phyloP scores from a whole-genome alignment of 2,113 vertebrate genomes.

The Emydura subglobosa region DNA sequence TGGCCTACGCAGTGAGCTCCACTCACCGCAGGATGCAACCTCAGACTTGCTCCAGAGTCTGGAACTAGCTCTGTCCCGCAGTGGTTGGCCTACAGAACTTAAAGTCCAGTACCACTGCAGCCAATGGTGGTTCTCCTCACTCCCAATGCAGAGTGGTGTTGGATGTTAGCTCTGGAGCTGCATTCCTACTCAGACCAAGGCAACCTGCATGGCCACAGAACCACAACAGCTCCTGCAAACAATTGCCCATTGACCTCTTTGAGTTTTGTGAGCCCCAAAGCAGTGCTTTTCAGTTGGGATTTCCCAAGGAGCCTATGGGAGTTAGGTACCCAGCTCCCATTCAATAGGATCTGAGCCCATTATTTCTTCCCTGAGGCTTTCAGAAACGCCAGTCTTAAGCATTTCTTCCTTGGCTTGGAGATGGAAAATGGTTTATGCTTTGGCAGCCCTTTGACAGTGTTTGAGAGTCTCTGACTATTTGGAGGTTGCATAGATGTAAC shows the following conservation, averaged over 20 bases:
- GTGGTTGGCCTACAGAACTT: accelerated
- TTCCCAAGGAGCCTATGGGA: background rate
- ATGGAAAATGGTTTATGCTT: background rate
- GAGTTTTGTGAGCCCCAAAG: background rate
- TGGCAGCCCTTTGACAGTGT: background rate
- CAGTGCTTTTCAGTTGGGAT: background rate
- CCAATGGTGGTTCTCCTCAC: background rate
- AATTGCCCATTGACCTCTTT: background rate
- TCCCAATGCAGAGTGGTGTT: background rate
- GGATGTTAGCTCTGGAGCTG: accelerated
- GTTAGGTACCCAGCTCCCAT: background rate
- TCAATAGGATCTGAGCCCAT: background rate
- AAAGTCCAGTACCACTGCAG: background rate
- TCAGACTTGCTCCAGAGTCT: accelerated
- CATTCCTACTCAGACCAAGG: background rate
- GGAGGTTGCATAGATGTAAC: background rate
- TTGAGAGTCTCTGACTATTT: background rate
- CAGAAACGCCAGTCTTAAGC: background rate
- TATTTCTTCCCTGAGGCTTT: background rate
- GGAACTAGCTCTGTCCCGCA: background rate
- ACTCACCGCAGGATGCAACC: accelerated
- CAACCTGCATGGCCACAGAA: accelerated
- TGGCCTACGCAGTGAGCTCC: background rate
- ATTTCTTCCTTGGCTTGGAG: background rate
- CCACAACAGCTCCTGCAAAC: background rate